Evolutionary conservation across 2,797 vertebrate genomes (phyloP).

Genomic region (Morus bassanus): DNA sequence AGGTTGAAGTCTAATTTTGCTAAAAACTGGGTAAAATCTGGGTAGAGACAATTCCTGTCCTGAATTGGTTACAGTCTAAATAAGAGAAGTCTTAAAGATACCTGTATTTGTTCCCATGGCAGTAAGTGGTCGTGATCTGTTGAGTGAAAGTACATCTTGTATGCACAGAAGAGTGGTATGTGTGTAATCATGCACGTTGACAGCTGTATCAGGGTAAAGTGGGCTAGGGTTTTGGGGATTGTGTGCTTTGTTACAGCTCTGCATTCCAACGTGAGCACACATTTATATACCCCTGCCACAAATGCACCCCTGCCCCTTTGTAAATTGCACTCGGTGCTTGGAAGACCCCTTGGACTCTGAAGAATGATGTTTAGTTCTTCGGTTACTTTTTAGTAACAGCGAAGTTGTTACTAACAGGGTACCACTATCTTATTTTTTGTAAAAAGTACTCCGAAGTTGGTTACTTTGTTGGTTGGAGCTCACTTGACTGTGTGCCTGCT

Average conservation of each 20-base stretch:
- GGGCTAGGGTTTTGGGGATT: not conserved
- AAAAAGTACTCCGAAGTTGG: rapidly evolving
- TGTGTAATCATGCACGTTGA: not conserved
- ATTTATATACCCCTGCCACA: rapidly evolving
- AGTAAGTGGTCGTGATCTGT: rapidly evolving
- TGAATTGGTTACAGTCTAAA: not conserved
- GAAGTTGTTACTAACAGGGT: rapidly evolving
- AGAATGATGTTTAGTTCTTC: rapidly evolving
- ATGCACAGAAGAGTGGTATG: not conserved
- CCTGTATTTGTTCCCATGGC: rapidly evolving
- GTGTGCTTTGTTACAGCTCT: not conserved
- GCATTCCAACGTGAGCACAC: rapidly evolving
- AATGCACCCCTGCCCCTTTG: too few species aligned
- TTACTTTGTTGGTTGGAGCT: not conserved
- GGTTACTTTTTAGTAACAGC: not conserved
- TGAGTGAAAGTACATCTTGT: rapidly evolving
- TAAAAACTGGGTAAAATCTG: not conserved
- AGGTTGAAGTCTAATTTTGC: not conserved
- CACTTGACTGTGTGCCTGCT: rapidly evolving
- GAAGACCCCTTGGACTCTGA: not conserved
- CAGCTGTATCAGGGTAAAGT: not conserved
- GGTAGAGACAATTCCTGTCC: not conserved
- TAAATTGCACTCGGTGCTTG: not conserved
- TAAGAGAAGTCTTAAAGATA: not conserved
- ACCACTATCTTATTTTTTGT: not conserved